phyloP scores from a whole-genome alignment of 2,888 invertebrate species.

The Drosophila setosimentum region DNA sequence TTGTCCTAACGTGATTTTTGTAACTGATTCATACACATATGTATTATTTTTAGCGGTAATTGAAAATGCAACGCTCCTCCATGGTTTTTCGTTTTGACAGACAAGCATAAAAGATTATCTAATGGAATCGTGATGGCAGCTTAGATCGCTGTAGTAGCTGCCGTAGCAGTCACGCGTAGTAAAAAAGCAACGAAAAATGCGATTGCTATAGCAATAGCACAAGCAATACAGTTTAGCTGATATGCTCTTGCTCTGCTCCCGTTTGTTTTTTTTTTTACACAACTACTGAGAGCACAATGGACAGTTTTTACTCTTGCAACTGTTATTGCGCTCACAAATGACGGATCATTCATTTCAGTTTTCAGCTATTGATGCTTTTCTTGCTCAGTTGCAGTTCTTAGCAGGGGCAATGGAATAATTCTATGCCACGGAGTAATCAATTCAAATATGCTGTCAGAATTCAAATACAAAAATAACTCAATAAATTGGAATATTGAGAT shows the following conservation, averaged over 20 bases:
- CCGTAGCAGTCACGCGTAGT: no score
- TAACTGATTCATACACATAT: background rate
- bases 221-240: background rate
- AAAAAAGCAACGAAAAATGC: no score
- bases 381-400: background rate
- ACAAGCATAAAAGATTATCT: background rate
- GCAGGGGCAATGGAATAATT: background rate
- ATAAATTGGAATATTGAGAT: background rate
- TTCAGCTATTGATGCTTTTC: background rate
- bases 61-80: background rate
- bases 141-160: background rate
- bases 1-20: constrained; percentile 5
- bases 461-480: background rate
- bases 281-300: background rate
- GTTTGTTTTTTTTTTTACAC: background rate
- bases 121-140: background rate
- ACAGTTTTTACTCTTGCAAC: background rate
- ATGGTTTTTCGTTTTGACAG: background rate
- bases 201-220: background rate
- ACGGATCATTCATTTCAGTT: background rate
- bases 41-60: background rate
- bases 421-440: background rate
- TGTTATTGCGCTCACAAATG: background rate
- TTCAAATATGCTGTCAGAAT: background rate
- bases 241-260: background rate